Conservation (phyloP, 2,888 invertebrate species). For the Plebejus anna region DNA sequence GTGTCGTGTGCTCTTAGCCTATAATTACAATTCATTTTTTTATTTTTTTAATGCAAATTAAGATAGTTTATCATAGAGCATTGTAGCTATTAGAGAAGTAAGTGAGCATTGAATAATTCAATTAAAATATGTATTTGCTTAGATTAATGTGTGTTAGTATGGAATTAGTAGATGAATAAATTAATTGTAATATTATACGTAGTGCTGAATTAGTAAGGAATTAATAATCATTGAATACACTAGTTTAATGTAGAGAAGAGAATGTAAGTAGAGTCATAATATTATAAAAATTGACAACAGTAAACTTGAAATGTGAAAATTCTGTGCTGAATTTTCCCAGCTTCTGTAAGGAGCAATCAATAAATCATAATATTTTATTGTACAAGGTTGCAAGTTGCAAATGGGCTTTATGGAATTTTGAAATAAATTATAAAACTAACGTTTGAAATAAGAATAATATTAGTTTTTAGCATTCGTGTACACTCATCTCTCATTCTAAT, state of each 20-base stretch:
- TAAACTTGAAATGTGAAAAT: not conserved
- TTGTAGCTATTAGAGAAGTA: not conserved
- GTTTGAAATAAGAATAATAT: not conserved
- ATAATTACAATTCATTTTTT: constrained; percentile 20
- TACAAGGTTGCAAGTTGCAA: no score
- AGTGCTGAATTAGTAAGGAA: not conserved
- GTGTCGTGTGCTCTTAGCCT: constrained; percentile 29
- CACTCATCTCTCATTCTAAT: constrained; percentile 7
- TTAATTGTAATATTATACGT: not conserved
- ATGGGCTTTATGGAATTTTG: no score
- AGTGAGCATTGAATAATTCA: not conserved
- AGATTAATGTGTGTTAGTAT: not conserved
- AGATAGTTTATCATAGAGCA: constrained; percentile 5
- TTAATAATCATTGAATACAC: not conserved
- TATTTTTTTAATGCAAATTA: not conserved
- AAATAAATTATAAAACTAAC: not conserved
- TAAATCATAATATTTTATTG: no score
- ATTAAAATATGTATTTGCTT: constrained; percentile 2
- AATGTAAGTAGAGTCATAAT: not conserved
- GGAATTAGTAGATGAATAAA: constrained; percentile 11
- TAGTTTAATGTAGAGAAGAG: not conserved
- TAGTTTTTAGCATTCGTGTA: not conserved
- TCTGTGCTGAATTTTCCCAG: not conserved
- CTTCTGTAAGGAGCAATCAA: no score
- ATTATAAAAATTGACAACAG: not conserved